A percentile compares a stretch with the other conserved stretches of the same genome.
Conservation (phyloP, 2,113 vertebrate genomes). For the Poeciliopsis retropinna region DNA sequence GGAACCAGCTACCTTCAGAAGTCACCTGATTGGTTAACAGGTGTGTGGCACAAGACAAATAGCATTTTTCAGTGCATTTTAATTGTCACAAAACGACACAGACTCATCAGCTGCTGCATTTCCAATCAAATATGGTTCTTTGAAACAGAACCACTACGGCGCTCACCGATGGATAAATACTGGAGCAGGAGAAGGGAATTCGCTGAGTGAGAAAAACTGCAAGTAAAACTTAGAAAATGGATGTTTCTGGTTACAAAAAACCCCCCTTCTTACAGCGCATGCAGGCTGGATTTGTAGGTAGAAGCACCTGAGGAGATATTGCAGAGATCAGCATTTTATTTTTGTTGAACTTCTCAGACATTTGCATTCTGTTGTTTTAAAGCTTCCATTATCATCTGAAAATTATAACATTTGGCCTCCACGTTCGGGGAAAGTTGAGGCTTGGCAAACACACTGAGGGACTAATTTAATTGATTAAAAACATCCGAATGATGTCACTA, state of each 20-base stretch:
- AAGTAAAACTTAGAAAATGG: background rate
- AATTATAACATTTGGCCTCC: no score
- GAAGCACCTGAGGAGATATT: background rate
- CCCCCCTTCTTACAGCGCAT: background rate
- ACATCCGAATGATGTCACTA: no score
- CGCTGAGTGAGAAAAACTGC: background rate
- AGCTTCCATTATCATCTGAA: background rate
- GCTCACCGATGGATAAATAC: background rate
- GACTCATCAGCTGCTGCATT: no score
- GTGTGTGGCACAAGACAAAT: background rate
- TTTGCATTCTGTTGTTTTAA: background rate
- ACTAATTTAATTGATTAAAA: no score
- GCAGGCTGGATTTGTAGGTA: background rate
- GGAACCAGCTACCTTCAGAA: background rate
- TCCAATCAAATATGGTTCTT: background rate
- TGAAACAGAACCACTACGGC: background rate
- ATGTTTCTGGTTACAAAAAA: background rate
- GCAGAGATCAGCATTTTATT: background rate
- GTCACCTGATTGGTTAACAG: background rate
- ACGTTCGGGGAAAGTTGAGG: background rate
- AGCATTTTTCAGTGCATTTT: background rate
- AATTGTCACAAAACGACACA: background rate
- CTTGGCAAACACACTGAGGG: background rate
- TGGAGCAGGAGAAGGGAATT: background rate
- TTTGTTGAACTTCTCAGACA: background rate